Base-by-base conservation (phyloP, 2,113 vertebrate genomes). In the Phylloscopus whistleri region DNA sequence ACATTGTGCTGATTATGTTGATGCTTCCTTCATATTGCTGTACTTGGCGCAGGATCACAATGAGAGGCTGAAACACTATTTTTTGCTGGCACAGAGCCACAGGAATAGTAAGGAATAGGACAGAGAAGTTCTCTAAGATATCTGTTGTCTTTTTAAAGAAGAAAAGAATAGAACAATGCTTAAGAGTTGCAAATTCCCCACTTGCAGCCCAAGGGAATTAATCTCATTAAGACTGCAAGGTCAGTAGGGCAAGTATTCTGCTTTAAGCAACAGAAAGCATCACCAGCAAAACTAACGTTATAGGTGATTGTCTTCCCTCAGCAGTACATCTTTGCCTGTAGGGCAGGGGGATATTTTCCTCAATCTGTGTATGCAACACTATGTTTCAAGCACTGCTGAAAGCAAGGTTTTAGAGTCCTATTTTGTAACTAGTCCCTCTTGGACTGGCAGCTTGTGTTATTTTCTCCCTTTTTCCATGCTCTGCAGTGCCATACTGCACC, bases 21-120 rank as follows among this genome's bases (percentile, higher is more conserved):
- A 96, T 97, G 96, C 97, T 98, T 97, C 96, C 97, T 97, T 96
- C 94, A 44, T 87, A 96, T 93, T 98, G 98, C 97, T 98, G 96
- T 97, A 90, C 87, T 98, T 98, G 98, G 98, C 97, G 1, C 64
- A 84, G 62, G 96, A 98, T 98, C 98, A 98, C 97, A 97, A 95
- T 90, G 75, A 94, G 81, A 95, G 85, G 77, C 80, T 97, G 95
- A 92, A 97, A 82, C 95, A 89, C 84, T 96, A 67, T 92, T 96
- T 96, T 96, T 95, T 94, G 68, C 79, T 98, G 97, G 97, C 97
- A 59, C 12, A 41, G 43, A 77, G 93, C 97, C 97, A 96, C n/a
- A 69, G 27, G 23, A 95, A 84, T 82, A 84, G 89, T 89, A 94
- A 95, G 70, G 58, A 95, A 84, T 16, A 84, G 16, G 46, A 78